Conservation (phyloP, 2,888 invertebrate genomes). For the Agriopis marginaria region DNA sequence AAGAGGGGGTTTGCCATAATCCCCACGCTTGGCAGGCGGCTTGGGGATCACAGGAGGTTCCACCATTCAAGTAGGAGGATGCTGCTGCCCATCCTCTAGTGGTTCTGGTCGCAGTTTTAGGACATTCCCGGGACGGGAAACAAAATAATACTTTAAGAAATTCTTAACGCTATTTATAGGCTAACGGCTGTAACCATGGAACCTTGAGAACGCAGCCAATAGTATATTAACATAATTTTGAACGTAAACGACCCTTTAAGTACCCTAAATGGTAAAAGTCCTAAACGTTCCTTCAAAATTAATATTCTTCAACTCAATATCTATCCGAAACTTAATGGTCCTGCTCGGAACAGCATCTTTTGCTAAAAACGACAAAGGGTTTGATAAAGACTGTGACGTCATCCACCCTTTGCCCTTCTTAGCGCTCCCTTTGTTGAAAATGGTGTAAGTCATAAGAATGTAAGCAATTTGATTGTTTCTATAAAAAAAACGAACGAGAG, state of each 20-base stretch:
- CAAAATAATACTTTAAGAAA: too few species aligned
- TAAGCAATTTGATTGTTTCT: neutral
- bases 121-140: too few species aligned
- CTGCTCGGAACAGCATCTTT: constrained; percentile 29
- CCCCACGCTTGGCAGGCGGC: too few species aligned
- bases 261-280: constrained; percentile 20
- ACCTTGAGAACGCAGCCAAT: neutral
- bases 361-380: constrained; percentile 43
- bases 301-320: constrained; percentile 30
- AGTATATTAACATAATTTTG: constrained; percentile 9
- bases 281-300: constrained; percentile 29
- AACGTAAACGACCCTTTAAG: constrained; percentile 4
- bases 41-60: too few species aligned
- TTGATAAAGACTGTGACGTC: constrained; percentile 47
- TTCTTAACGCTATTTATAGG: neutral
- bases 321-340: constrained; percentile 24
- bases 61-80: too few species aligned
- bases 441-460: constrained; percentile 18
- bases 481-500: too few species aligned
- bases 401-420: constrained; percentile 40
- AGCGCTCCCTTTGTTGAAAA: constrained; percentile 1
- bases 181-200: neutral
- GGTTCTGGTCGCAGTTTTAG: too few species aligned
- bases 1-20: too few species aligned
- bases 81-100: too few species aligned